Evolutionary conservation across 2,113 vertebrate genomes (phyloP).

Genomic region (Potamarius usumacintae): DNA sequence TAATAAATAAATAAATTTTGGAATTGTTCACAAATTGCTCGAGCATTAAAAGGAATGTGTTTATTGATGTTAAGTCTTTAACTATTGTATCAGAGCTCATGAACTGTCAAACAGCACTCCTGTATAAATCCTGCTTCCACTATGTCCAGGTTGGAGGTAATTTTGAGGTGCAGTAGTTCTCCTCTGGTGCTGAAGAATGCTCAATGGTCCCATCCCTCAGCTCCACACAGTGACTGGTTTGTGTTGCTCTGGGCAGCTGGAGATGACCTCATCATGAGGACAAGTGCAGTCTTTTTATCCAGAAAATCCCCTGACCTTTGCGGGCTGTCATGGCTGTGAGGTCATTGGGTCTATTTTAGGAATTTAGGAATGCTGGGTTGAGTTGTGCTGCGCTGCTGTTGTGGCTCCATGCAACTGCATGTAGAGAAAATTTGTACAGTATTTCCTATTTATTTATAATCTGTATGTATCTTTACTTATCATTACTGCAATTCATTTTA

Average conservation of each 20-base stretch:
- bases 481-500: too few relatives aligned
- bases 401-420: conserved; percentile 37
- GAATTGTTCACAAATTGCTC: neutral
- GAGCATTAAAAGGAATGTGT: neutral
- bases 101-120: neutral
- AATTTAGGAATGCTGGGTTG: conserved; percentile 20
- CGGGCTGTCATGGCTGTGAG: conserved; percentile 45
- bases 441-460: neutral
- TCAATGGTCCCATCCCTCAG: neutral
- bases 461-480: neutral
- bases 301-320: conserved; percentile 41
- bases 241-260: conserved; percentile 28
- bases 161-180: neutral
- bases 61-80: neutral
- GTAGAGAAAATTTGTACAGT: too few relatives aligned
- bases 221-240: conserved; percentile 29
- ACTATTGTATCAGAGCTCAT: neutral
- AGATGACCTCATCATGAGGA: conserved; percentile 62
- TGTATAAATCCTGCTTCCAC: neutral
- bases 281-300: conserved; percentile 61
- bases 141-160: neutral
- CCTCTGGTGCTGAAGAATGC: conserved; percentile 17
- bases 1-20: neutral
- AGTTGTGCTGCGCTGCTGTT: conserved; percentile 32
- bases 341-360: conserved; percentile 45